Base-by-base conservation (phyloP, 2,888 invertebrate genomes). In the Stratiomys singularior region DNA sequence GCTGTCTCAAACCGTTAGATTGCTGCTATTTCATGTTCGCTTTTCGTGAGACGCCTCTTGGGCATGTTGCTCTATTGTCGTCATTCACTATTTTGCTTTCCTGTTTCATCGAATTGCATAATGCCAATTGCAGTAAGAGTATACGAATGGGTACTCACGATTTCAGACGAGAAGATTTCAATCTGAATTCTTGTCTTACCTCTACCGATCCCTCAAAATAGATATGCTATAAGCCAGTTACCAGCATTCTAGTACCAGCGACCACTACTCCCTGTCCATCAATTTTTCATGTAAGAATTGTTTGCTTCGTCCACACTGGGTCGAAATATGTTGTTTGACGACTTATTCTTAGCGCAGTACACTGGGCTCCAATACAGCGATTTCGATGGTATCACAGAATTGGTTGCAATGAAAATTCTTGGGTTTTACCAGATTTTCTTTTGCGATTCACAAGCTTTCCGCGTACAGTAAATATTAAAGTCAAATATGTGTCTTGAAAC, bases 301-400 rank as follows among this genome's bases (percentile, higher is more conserved):
- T 69, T 23, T 47, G 47, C 46, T 13, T 69, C 69, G 13, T 69
- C 25, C 23, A 25, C 46, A 30, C 9, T 25, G 69, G 44, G 47
- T 25, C 46, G 11, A 46, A 47, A 69, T 47, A 69, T 69, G 69
- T 69, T 69, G 69, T 69, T 30, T 18, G 69, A 69, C 69, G 47
- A 69, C 47, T 69, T 69, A 46, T 1, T 3, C 37, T 37, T 37
- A 23, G 7, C 11, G 13, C 7, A n/a, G 64, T 11, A 64, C 28
- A n/a, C 7, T 27, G 64, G 18, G n/a, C n/a, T 15, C 64, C 64
- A 15, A 21, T 25, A 23, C 23, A 23, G 3, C 13, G 58, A 9
- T 21, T 60, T 18, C 18, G 52, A 13, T 52, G 15, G 3, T 13
- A 52, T 52, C 52, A 15, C 52, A 4, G n/a, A 52, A 9, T 52